Evolutionary conservation across 1,140 invertebrate species (phyloP), one percentile per base, ranked within the genome.

Genomic region (Sycophaga agraensis): DNA sequence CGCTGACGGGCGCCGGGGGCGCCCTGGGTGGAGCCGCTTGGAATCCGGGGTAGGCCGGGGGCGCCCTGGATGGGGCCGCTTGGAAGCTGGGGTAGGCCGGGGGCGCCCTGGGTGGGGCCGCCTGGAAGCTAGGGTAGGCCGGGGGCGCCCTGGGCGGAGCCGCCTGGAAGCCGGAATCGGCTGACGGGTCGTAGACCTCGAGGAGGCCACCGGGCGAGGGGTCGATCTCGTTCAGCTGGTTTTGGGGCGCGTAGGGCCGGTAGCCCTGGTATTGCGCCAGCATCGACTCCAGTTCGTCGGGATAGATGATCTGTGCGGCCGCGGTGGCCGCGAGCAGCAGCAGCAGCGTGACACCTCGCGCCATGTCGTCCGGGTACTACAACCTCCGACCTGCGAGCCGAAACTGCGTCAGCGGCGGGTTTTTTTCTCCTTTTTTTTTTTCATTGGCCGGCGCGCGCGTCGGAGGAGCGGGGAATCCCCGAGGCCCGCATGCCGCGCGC

Each of bases 251-350:
- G 26, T 2, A 45, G 8, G 8, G 21, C 26, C 1, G 8, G 21
- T n/a, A 0, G 0, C 9, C 11, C 3, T 16, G 0, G 6, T 16
- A 55, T 5, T 42, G 34, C 17, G 45, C 34, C 21, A 59, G 50
- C 28, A 69, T 54, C 6, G 6, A 55, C 16, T 68, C 66, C 8
- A 58, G 68, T 39, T 75, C 53, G 45, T 77, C 74, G 0, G 77
- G 77, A 39, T 70, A 77, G 34, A 73, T 28, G 16, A 77, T 16
- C 50, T 78, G 73, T 4, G 46, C 66, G 4, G 51, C 24, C 21
- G 9, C 24, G 17, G 49, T 34, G 6, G 55, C 59, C 56, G 63
- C 4, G 7, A 71, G 16, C 8, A 48, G 35, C 7, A 73, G n/a
- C 4, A 74, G 12, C 11, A 70, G 12, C 28, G 28, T 19, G 4